phyloP scores from a whole-genome alignment of 2,888 invertebrate species.

The Caenorhabditis imperialis region DNA sequence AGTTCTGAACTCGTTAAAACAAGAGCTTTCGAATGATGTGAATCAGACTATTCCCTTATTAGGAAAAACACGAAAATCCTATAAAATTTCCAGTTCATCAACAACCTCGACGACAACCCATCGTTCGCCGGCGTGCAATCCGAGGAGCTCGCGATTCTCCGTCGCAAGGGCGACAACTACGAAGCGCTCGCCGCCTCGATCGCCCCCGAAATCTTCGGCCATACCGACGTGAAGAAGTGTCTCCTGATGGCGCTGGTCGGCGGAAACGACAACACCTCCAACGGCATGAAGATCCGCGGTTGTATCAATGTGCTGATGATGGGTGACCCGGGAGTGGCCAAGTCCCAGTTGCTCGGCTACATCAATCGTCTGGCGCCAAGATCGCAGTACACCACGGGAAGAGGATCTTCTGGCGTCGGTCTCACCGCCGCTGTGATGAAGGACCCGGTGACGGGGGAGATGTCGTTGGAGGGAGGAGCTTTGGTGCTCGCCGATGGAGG shows the following conservation, averaged over 20 bases:
- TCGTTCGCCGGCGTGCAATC: slow-evolving; percentile 41
- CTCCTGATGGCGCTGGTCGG: slow-evolving; percentile 90
- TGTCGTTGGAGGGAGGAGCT: slow-evolving; percentile 96
- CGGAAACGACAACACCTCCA: slow-evolving; percentile 87
- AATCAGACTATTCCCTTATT: no score
- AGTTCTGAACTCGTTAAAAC: no score
- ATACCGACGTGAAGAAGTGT: slow-evolving; percentile 97
- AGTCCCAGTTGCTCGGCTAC: slow-evolving; percentile 94
- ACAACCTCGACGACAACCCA: slow-evolving; percentile 53
- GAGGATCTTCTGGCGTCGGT: slow-evolving; percentile 84
- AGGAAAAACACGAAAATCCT: no score
- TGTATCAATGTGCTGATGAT: slow-evolving; percentile 96
- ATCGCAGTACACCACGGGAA: slow-evolving; percentile 81
- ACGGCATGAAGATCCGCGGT: slow-evolving; percentile 95
- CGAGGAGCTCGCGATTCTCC: slow-evolving; percentile 47
- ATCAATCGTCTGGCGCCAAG: slow-evolving; percentile 93
- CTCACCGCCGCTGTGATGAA: slow-evolving; percentile 98
- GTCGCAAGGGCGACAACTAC: slow-evolving; percentile 85
- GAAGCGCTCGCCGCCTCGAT: slow-evolving; percentile 91
- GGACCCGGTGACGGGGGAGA: slow-evolving; percentile 96
- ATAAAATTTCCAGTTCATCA: slow-evolving; percentile 34
- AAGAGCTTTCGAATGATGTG: no score
- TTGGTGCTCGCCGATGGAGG: slow-evolving; percentile 80
- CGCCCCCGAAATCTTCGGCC: slow-evolving; percentile 98
- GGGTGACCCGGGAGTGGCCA: slow-evolving; percentile 99